These are phyloP conservation scores for Callyntrura sp. DNA, from an alignment of 2,888 invertebrate genomes.

Conservation along the genomic window DNA sequence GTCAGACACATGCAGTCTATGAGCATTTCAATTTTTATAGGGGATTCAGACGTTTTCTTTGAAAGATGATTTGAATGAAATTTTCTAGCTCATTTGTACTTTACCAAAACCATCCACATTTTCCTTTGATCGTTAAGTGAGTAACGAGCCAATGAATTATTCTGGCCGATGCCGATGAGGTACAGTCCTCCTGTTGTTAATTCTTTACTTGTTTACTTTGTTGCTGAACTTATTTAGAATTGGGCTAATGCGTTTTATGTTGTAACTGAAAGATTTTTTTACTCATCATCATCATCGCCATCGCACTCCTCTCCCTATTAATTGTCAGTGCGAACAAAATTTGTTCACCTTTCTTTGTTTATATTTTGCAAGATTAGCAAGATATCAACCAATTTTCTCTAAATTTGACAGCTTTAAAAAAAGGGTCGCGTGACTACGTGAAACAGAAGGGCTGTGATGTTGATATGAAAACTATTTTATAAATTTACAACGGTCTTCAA, in stretches of 20 bases:
- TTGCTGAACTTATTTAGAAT: slow-evolving; percentile 56
- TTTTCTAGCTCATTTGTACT: slow-evolving; percentile 41
- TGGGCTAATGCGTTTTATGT: slow-evolving; percentile 60
- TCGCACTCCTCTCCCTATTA: background rate
- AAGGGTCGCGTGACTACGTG: slow-evolving; percentile 15
- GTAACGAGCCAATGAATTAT: slow-evolving; percentile 28
- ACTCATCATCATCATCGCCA: slow-evolving; percentile 4
- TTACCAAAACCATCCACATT: background rate
- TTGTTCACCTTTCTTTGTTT: slow-evolving; percentile 17
- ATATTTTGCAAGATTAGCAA: slow-evolving; percentile 23
- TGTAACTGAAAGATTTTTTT: slow-evolving; percentile 40
- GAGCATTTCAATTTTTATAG: background rate
- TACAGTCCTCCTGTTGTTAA: background rate
- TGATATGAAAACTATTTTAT: background rate
- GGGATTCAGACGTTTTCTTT: slow-evolving; percentile 30
- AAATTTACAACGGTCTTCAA: background rate
- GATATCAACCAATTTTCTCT: slow-evolving; percentile 48
- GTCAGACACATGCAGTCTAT: slow-evolving; percentile 9
- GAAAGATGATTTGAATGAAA: slow-evolving; percentile 22
- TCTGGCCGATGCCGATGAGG: background rate
- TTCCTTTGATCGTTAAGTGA: background rate
- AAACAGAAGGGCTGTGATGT: too few relatives aligned
- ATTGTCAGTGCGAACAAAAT: slow-evolving; percentile 21
- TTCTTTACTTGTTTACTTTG: slow-evolving; percentile 30
- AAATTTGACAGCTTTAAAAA: slow-evolving; percentile 27